Evolutionary conservation across 2,797 vertebrate genomes (phyloP).

Genomic region (Hephaestus fuliginosus): DNA sequence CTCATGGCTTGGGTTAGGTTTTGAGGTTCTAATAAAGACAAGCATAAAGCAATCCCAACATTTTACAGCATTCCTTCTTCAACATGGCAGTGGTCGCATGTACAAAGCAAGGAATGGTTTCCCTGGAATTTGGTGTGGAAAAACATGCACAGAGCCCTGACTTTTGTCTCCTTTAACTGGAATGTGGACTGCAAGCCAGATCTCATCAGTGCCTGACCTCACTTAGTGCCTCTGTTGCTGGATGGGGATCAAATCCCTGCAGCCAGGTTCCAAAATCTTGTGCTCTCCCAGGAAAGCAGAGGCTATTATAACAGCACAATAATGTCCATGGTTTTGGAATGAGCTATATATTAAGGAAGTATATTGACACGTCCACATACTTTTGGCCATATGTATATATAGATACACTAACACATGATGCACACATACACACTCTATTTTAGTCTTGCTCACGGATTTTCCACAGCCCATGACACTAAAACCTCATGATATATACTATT

Average conservation of each 20-base stretch:
- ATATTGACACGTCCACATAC: not conserved
- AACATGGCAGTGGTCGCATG: not conserved
- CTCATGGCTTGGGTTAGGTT: not conserved
- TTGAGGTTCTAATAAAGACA: not conserved
- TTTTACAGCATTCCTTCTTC: not conserved
- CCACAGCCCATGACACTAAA: constrained; percentile 44
- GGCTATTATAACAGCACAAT: not conserved
- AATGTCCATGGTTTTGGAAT: not conserved
- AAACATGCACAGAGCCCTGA: constrained; percentile 1
- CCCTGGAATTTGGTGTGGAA: not conserved
- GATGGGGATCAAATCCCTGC: constrained; percentile 18
- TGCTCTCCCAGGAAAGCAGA: not conserved
- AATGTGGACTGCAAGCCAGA: not conserved
- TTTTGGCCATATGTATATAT: not conserved
- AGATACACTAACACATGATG: constrained; percentile 13
- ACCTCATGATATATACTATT: constrained; percentile 56
- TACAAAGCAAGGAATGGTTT: not conserved
- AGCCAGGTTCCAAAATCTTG: not conserved
- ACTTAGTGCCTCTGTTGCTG: constrained; percentile 6
- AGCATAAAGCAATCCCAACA: not conserved
- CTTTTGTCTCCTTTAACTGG: constrained; percentile 1
- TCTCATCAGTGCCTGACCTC: constrained; percentile 7
- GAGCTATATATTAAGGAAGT: not conserved
- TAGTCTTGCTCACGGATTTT: constrained; percentile 37
- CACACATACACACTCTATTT: constrained; percentile 33